These are phyloP conservation scores for Pampus argenteus DNA, from an alignment of 2,797 vertebrate species.

Conservation along the genomic window DNA sequence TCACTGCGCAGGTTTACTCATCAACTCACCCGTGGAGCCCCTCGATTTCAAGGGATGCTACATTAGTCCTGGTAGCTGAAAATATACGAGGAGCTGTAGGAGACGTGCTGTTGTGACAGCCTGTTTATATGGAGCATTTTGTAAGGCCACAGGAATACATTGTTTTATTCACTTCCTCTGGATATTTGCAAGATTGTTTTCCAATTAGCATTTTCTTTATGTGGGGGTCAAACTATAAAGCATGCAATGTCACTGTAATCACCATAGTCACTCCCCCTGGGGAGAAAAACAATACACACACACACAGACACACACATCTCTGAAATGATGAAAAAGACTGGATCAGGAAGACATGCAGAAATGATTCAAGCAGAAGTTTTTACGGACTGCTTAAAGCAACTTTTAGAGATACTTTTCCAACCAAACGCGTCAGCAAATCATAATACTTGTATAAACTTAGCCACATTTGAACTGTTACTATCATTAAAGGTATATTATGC, in stretches of 20 bases:
- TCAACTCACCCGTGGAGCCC: constrained; percentile 73
- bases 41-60: constrained; percentile 67
- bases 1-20: constrained; percentile 74
- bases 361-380: constrained; percentile 3
- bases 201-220: constrained; percentile 5
- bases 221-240: background rate
- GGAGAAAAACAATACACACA: background rate
- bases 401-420: background rate
- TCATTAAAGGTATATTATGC: too few relatives aligned
- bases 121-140: constrained; percentile 54
- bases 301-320: background rate
- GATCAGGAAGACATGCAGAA: too few relatives aligned
- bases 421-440: too few relatives aligned
- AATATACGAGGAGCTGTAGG: constrained; percentile 51
- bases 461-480: too few relatives aligned
- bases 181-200: constrained; percentile 29
- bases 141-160: constrained; percentile 7
- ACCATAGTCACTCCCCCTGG: background rate
- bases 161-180: constrained; percentile 34
- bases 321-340: background rate
- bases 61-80: constrained; percentile 66
- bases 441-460: too few relatives aligned
- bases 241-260: background rate
- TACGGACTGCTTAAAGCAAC: background rate
- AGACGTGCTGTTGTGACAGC: constrained; percentile 33